These are phyloP conservation scores for Solen grandis DNA, from an alignment of 1,140 invertebrate species.

Conservation along the genomic window DNA sequence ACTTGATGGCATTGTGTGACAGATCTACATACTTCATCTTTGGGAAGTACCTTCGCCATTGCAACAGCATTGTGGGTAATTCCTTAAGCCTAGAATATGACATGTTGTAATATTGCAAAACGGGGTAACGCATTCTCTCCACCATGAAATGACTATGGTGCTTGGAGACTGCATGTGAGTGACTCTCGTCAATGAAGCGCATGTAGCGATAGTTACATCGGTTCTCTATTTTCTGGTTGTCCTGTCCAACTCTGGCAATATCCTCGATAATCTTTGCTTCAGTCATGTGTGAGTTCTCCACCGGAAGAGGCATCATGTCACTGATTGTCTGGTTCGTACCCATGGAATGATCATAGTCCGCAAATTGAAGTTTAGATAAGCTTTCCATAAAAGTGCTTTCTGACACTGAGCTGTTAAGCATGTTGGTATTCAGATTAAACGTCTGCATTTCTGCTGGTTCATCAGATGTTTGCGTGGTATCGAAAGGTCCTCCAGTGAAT, in stretches of 20 bases:
- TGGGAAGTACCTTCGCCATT: constrained; percentile 57
- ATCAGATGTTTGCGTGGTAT: too few relatives aligned
- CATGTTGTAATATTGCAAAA: constrained; percentile 42
- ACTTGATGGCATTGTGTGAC: constrained; percentile 56
- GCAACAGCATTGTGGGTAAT: constrained; percentile 18
- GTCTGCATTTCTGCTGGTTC: not conserved
- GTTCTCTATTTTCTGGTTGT: constrained; percentile 12
- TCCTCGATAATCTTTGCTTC: constrained; percentile 12
- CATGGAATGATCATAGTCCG: not conserved
- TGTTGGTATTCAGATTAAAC: not conserved
- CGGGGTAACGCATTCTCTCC: constrained; percentile 38
- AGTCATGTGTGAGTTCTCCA: not conserved
- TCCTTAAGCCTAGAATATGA: constrained; percentile 31
- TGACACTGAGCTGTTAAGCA: not conserved
- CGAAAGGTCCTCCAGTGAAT: too few relatives aligned
- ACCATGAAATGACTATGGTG: constrained; percentile 26
- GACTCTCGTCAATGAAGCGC: constrained; percentile 43
- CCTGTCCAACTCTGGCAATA: constrained; percentile 37
- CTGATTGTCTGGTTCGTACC: too few relatives aligned
- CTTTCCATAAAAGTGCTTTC: too few relatives aligned
- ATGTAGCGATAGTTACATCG: constrained; percentile 20
- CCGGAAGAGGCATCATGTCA: too few relatives aligned
- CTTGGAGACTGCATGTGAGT: constrained; percentile 6
- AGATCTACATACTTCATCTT: constrained; percentile 58
- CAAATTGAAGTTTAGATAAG: too few relatives aligned